These are phyloP conservation scores for Strix aluco DNA, from an alignment of 2,113 vertebrate genomes.

Conservation along the genomic window DNA sequence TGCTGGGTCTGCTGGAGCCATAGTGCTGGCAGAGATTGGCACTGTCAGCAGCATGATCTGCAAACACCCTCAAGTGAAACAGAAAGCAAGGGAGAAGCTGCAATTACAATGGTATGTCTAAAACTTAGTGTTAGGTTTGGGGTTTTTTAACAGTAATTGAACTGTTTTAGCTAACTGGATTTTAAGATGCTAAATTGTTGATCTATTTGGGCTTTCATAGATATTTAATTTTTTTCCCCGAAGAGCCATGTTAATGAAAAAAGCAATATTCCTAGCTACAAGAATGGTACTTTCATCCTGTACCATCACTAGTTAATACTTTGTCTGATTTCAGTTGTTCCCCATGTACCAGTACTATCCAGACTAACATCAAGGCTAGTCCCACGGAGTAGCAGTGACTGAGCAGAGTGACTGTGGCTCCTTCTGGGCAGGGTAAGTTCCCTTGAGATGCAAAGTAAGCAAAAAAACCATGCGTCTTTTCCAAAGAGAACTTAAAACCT, in stretches of 20 bases:
- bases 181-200: background rate
- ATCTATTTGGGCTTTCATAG: background rate
- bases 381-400: rapidly evolving
- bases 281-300: background rate
- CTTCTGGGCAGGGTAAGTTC: background rate
- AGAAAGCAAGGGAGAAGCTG: background rate
- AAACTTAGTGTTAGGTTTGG: rapidly evolving
- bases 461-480: rapidly evolving
- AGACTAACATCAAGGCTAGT: rapidly evolving
- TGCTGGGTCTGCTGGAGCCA: rapidly evolving
- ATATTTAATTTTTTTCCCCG: background rate
- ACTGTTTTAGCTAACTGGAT: background rate
- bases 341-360: rapidly evolving
- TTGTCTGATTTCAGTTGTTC: background rate
- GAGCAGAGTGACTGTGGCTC: background rate
- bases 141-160: background rate
- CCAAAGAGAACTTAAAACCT: background rate
- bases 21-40: background rate
- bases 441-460: background rate
- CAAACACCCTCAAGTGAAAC: background rate
- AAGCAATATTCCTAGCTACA: background rate
- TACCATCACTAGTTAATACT: background rate
- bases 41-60: background rate
- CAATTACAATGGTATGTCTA: background rate
- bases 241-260: background rate